Conservation (phyloP, 1,140 invertebrate genomes). For the Patella vulgata region DNA sequence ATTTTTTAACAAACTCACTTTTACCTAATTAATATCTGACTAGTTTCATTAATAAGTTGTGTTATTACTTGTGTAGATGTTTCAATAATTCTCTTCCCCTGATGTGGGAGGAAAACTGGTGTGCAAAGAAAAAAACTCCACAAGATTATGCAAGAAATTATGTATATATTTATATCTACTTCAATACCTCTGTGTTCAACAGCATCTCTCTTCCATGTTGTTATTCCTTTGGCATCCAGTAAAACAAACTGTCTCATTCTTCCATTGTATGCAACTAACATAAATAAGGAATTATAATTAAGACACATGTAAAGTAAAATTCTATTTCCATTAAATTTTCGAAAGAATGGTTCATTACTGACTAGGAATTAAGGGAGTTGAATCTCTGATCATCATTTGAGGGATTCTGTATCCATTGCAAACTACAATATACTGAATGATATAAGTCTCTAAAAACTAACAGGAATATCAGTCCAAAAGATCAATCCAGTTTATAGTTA, state of each 20-base stretch:
- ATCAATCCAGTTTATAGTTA: no score
- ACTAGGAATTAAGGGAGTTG: background rate
- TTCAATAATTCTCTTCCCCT: no score
- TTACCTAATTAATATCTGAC: background rate
- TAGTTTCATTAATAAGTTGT: background rate
- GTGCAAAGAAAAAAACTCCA: no score
- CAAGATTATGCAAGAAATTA: no score
- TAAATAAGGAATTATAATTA: constrained; percentile 17
- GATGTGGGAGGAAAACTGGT: no score
- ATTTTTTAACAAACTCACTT: background rate
- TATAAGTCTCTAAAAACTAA: background rate
- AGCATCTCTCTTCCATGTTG: constrained; percentile 58
- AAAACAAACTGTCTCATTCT: constrained; percentile 61
- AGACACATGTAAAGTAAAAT: background rate
- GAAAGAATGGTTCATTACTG: background rate
- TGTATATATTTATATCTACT: background rate
- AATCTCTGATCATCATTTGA: background rate
- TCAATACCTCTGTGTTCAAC: constrained; percentile 44
- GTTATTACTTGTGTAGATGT: background rate
- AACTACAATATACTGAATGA: background rate
- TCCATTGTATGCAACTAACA: constrained; percentile 59
- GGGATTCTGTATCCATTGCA: background rate
- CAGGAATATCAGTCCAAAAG: background rate
- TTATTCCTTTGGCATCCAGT: constrained; percentile 60
- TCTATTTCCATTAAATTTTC: background rate